Evolutionary conservation across 2,113 vertebrate species (phyloP).

Genomic region (Pituophis catenifer): DNA sequence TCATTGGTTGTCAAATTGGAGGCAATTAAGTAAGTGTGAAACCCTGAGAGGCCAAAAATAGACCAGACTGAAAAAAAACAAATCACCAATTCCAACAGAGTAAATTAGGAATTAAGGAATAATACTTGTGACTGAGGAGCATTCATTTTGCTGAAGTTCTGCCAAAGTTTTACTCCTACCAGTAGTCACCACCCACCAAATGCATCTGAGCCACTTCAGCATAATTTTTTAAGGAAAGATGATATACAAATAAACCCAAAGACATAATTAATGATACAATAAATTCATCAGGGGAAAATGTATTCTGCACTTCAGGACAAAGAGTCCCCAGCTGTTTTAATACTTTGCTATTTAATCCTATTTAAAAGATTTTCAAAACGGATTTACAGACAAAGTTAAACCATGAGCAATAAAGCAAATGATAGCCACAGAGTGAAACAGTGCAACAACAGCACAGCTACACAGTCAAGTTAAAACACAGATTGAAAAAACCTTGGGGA

Average conservation of each 20-base stretch:
- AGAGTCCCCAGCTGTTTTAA: not conserved
- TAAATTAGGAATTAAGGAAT: conserved; percentile 78
- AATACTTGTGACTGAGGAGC: not conserved
- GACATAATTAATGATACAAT: not conserved
- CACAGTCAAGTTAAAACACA: not conserved
- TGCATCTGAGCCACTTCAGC: not conserved
- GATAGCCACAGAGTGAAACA: not conserved
- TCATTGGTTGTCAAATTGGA: conserved; percentile 97
- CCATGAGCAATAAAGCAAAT: not conserved
- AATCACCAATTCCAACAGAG: conserved; percentile 90
- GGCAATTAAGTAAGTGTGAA: conserved; percentile 95
- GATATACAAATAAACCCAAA: not conserved
- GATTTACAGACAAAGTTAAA: not conserved
- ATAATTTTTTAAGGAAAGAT: not conserved
- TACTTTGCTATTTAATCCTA: not conserved
- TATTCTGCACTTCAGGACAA: not conserved
- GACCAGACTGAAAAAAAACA: conserved; percentile 99
- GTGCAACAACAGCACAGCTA: not conserved
- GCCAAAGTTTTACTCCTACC: not conserved
- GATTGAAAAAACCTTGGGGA: not conserved
- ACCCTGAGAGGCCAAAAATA: conserved; percentile 96
- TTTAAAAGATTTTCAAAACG: not conserved
- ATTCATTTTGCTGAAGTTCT: not conserved
- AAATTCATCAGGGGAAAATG: not conserved
- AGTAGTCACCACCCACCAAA: not conserved